Conservation (phyloP, 2,113 vertebrate species). For the Marcusenius ussheri region DNA sequence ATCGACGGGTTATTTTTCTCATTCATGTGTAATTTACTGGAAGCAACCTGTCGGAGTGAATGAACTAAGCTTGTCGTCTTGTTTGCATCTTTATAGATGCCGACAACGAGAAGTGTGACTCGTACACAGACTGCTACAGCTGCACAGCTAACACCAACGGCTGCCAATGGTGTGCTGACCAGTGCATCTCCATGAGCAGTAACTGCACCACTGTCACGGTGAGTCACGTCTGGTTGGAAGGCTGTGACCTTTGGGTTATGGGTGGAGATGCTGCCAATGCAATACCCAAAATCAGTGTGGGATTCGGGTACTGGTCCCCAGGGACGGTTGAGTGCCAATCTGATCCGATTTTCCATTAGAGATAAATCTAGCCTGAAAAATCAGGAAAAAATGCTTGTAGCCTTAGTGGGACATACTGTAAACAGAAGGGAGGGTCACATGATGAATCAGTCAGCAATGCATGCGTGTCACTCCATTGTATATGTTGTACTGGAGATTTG, state of each 20-base stretch:
- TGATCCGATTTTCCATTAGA: neutral
- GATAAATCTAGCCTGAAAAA: neutral
- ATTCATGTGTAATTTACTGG: neutral
- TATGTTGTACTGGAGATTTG: too few relatives aligned
- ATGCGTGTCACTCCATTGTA: too few relatives aligned
- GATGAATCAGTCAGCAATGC: too few relatives aligned
- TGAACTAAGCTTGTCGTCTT: neutral
- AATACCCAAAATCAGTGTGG: neutral
- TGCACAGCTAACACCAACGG: slow-evolving; percentile 89
- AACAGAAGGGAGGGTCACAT: neutral
- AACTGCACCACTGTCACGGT: slow-evolving; percentile 85
- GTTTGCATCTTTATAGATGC: slow-evolving; percentile 54
- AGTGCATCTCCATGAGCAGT: slow-evolving; percentile 73
- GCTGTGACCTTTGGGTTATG: neutral
- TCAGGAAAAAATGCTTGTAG: neutral
- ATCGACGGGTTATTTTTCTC: neutral
- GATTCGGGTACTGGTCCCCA: neutral
- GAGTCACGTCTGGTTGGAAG: slow-evolving; percentile 22
- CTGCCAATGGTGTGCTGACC: slow-evolving; percentile 86
- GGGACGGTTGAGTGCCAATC: neutral
- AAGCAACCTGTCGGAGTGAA: neutral
- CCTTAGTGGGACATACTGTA: neutral
- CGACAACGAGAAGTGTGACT: slow-evolving; percentile 82
- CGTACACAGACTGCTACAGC: slow-evolving; percentile 94
- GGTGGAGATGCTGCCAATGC: neutral